Conservation (phyloP, 2,797 vertebrate species). For the Falco peregrinus region DNA sequence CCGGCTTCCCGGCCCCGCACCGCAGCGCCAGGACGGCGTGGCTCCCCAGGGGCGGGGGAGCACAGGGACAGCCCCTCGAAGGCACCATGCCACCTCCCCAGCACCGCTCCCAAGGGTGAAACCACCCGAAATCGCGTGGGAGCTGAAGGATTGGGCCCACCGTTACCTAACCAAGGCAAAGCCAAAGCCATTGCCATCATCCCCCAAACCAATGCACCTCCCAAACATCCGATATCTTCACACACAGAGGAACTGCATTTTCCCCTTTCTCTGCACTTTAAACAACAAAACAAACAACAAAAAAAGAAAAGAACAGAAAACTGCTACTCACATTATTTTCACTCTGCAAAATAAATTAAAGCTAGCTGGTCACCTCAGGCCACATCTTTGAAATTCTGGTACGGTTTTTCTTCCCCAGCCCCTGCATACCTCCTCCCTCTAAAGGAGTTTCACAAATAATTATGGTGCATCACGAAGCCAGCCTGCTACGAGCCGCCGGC, state of each 20-base stretch:
- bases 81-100: neutral
- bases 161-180: neutral
- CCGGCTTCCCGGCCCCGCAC: neutral
- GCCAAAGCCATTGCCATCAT: neutral
- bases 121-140: neutral
- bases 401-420: neutral
- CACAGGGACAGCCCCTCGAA: neutral
- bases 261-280: neutral
- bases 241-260: neutral
- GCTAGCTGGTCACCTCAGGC: slow-evolving; percentile 18
- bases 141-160: neutral
- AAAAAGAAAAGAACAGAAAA: neutral
- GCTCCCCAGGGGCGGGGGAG: neutral
- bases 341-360: neutral
- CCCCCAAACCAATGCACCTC: neutral
- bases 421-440: neutral
- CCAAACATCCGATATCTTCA: neutral
- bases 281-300: no score
- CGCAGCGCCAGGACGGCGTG: fast-evolving
- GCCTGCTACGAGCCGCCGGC: neutral
- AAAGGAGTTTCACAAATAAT: slow-evolving; percentile 26
- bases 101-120: neutral
- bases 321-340: neutral
- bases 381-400: slow-evolving; percentile 9
- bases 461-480: neutral